Base-by-base conservation (phyloP, 2,113 vertebrate species). In the Phalacrocorax aristotelis region DNA sequence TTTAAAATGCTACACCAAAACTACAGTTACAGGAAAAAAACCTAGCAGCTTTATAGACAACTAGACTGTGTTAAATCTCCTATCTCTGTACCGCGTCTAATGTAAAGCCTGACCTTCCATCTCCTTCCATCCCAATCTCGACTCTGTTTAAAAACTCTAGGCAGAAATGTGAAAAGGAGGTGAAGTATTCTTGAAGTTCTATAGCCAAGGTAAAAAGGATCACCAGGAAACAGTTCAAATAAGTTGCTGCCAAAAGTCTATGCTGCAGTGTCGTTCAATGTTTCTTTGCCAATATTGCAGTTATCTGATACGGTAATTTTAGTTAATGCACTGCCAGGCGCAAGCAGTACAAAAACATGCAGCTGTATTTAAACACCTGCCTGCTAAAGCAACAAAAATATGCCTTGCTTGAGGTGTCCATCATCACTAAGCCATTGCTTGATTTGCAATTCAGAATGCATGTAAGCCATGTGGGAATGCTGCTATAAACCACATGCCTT, bases 361-460 rank as follows among this genome's bases (percentile, higher is more conserved):
- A 89, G 91, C 95, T 95, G 93, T 61, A 89, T 66, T 93, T 88
- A 74, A 97, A 89, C 80, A 90, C 83, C 86, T 90, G 83, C 84
- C 93, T 90, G 81, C 89, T 69, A 87, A 62, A 79, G 79, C 48
- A 94, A 84, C 58, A 46, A 29, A 93, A 95, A 88, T 90, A 80
- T 14, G 83, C 83, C 83, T 90, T 6, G 55, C 79, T 90, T 6
- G 68, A 74, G 91, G 91, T 88, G 81, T 36, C 93, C 75, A 44
- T 94, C 94, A 79, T 54, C 46, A 3, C 48, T 6, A 16, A 66
- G 55, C 65, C 25, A 7, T 11, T 13, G 51, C 38, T 49, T 6
- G 10, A 71, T 96, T 92, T 96, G 80, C 88, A 93, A 93, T 91
- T 93, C 74, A 62, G 70, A 92, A 32, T 0, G 15, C 9, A 10